These are phyloP conservation scores for Chelonoidis abingdonii DNA, from an alignment of 2,113 vertebrate genomes.

Conservation along the genomic window DNA sequence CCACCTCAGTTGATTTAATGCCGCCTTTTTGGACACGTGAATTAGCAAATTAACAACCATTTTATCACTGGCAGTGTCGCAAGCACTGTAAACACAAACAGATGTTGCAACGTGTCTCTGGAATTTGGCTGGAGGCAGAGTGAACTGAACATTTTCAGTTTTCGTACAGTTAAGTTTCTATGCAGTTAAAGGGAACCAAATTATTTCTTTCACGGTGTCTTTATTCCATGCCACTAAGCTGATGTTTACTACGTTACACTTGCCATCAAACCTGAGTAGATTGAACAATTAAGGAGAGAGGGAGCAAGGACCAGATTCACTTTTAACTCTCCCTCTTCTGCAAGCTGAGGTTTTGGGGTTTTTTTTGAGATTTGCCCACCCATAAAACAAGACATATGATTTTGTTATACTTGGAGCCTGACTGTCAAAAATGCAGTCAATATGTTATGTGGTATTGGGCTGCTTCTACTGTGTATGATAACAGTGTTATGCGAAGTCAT, in stretches of 20 bases:
- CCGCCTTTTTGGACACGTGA: slow-evolving; percentile 49
- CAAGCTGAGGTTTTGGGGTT: background rate
- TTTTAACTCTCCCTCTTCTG: slow-evolving; percentile 4
- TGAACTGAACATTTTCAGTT: slow-evolving; percentile 43
- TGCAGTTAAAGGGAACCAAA: slow-evolving; percentile 64
- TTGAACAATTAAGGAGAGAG: background rate
- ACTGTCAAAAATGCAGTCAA: slow-evolving; percentile 20
- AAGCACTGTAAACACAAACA: slow-evolving; percentile 56
- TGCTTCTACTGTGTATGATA: background rate
- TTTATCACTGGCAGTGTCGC: slow-evolving; percentile 63
- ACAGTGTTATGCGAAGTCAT: slow-evolving; percentile 32
- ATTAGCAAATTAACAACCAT: slow-evolving; percentile 67
- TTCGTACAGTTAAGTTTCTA: slow-evolving; percentile 50
- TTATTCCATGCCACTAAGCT: slow-evolving; percentile 16
- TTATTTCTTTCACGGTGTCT: slow-evolving; percentile 48
- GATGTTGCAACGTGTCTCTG: slow-evolving; percentile 63
- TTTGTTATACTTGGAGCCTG: slow-evolving; percentile 22
- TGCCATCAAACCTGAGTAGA: slow-evolving; percentile 3
- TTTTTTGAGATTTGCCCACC: slow-evolving; percentile 33
- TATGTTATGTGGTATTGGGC: background rate
- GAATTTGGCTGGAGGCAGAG: slow-evolving; percentile 48
- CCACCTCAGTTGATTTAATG: slow-evolving; percentile 54
- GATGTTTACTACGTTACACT: slow-evolving; percentile 34
- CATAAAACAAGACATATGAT: slow-evolving; percentile 34
- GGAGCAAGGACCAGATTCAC: background rate